These are phyloP conservation scores for Idaea biselata DNA, from an alignment of 2,888 invertebrate genomes.

Conservation along the genomic window DNA sequence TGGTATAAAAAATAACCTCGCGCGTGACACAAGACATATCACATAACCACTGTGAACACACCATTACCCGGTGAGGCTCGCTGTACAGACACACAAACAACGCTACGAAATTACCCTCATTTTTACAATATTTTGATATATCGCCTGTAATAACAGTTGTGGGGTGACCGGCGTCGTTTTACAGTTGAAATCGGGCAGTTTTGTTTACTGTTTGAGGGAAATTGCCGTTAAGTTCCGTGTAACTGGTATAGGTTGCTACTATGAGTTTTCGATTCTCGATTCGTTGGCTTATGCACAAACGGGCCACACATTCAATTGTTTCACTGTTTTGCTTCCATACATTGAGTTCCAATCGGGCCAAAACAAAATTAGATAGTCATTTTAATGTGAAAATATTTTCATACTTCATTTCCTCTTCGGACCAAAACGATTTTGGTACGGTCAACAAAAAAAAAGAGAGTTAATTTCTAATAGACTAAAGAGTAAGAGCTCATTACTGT, in stretches of 20 bases:
- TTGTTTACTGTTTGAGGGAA: constrained; percentile 57
- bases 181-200: constrained; percentile 63
- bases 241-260: constrained; percentile 32
- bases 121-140: constrained; percentile 76
- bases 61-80: constrained; percentile 13
- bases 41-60: constrained; percentile 19
- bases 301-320: too few species aligned
- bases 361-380: too few species aligned
- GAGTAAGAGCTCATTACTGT: too few species aligned
- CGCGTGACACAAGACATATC: not conserved
- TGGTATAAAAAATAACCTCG: too few species aligned
- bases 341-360: too few species aligned
- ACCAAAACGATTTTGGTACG: too few species aligned
- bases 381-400: too few species aligned
- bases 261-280: constrained; percentile 26
- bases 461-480: too few species aligned
- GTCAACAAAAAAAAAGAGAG: too few species aligned
- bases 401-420: too few species aligned
- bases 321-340: too few species aligned
- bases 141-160: constrained; percentile 70
- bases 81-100: constrained; percentile 42
- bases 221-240: constrained; percentile 50
- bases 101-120: constrained; percentile 60
- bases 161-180: constrained; percentile 48
- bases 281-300: too few species aligned